These are phyloP conservation scores for Sebastes vulpes DNA, from an alignment of 2,797 vertebrate genomes.

Conservation along the genomic window DNA sequence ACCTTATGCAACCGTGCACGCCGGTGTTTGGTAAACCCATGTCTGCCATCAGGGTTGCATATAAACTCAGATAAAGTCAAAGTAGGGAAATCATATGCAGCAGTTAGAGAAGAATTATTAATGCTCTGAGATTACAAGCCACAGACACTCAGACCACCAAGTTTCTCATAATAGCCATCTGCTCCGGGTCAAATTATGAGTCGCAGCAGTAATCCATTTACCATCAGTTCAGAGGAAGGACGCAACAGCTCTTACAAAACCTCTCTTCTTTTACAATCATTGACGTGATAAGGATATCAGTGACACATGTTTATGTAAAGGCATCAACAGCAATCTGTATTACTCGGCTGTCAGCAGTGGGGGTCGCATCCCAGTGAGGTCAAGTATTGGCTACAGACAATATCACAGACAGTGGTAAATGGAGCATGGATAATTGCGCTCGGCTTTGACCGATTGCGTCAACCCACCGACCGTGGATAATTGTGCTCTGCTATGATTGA, in stretches of 20 bases:
- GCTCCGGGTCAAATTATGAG: slow-evolving; percentile 16
- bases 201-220: slow-evolving; percentile 35
- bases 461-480: slow-evolving; percentile 49
- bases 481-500: slow-evolving; percentile 25
- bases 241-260: not conserved
- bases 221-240: slow-evolving; percentile 8
- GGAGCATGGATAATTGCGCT: slow-evolving; percentile 64
- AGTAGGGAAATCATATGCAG: not conserved
- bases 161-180: not conserved
- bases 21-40: not conserved
- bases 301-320: not conserved
- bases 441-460: slow-evolving; percentile 56
- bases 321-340: not conserved
- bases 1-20: not conserved
- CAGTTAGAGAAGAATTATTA: not conserved
- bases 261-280: not conserved
- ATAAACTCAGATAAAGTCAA: not conserved
- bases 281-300: not conserved
- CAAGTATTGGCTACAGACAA: slow-evolving; percentile 56
- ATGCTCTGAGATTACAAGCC: not conserved
- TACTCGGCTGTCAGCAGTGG: not conserved
- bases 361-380: slow-evolving; percentile 37
- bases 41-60: not conserved
- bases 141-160: not conserved
- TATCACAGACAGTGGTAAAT: slow-evolving; percentile 58